Evolutionary conservation across 2,888 invertebrate genomes (phyloP).

Genomic region (Chrysolina oricalcia): DNA sequence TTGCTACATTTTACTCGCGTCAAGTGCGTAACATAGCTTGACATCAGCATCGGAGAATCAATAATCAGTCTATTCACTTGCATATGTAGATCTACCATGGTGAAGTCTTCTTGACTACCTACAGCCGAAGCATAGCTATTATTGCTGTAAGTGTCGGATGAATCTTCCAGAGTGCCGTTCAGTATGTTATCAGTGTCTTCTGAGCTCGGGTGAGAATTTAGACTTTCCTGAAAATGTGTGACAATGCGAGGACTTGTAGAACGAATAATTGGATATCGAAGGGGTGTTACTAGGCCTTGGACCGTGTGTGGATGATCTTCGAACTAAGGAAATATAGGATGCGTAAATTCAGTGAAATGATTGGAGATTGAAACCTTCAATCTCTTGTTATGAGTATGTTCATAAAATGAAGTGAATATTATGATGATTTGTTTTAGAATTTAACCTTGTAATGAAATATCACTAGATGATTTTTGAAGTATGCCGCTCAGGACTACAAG

Average conservation of each 20-base stretch:
- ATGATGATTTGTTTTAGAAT: not conserved
- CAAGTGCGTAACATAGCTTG: constrained; percentile 93
- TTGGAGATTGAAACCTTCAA: not conserved
- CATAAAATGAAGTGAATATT: not conserved
- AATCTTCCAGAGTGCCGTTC: constrained; percentile 67
- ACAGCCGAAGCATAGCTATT: constrained; percentile 92
- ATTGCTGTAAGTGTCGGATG: constrained; percentile 88
- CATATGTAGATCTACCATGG: constrained; percentile 93
- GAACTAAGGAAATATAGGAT: constrained; percentile 51
- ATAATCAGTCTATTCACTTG: constrained; percentile 90
- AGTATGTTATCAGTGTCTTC: constrained; percentile 48
- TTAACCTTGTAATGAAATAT: not conserved
- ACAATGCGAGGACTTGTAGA: constrained; percentile 58
- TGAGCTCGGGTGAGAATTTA: constrained; percentile 41
- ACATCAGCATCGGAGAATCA: constrained; percentile 94
- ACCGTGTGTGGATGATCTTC: constrained; percentile 64
- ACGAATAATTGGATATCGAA: constrained; percentile 62
- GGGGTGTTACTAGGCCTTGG: constrained; percentile 69
- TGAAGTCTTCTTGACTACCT: constrained; percentile 94
- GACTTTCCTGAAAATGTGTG: constrained; percentile 26
- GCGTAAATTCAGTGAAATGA: not conserved
- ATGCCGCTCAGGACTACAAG: no score
- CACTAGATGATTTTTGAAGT: no score
- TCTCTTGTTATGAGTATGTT: not conserved
- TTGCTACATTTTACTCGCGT: constrained; percentile 87